Conservation (phyloP, 2,888 invertebrate genomes). For the Agonum fuliginosum region DNA sequence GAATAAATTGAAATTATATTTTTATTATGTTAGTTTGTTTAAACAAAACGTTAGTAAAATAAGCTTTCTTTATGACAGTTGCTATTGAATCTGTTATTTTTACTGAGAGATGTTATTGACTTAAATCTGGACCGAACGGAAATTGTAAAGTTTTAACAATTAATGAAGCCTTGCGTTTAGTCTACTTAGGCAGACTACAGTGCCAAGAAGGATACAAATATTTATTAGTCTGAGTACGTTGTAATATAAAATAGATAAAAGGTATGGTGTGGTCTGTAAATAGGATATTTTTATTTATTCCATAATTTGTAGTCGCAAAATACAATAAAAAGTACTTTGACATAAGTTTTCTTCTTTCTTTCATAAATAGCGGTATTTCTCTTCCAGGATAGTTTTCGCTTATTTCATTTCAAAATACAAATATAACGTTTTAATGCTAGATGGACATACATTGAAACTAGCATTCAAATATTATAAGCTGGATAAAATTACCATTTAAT, state of each 20-base stretch:
- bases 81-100: conserved; percentile 9
- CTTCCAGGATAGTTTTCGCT: background rate
- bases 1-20: conserved; percentile 44
- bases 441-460: background rate
- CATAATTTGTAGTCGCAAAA: conserved; percentile 59
- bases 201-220: conserved; percentile 53
- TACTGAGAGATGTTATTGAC: conserved; percentile 38
- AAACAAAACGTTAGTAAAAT: conserved; percentile 32
- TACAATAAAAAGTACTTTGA: conserved; percentile 55
- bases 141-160: conserved; percentile 32
- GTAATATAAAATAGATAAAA: conserved; percentile 51
- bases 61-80: conserved; percentile 37
- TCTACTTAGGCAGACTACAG: conserved; percentile 53
- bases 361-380: too few species aligned
- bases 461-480: too few species aligned
- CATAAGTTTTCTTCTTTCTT: conserved; percentile 19
- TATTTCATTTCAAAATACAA: background rate
- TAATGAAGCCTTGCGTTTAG: conserved; percentile 41
- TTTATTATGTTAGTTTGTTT: conserved; percentile 31
- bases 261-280: conserved; percentile 59
- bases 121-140: conserved; percentile 20
- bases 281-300: conserved; percentile 59
- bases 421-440: background rate
- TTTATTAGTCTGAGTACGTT: conserved; percentile 51
- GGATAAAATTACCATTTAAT: too few species aligned